A percentile compares a stretch with the other conserved stretches of the same genome.
Evolutionary conservation across 2,888 invertebrate genomes (phyloP).

Genomic region (Pristionchus maxplancki): DNA sequence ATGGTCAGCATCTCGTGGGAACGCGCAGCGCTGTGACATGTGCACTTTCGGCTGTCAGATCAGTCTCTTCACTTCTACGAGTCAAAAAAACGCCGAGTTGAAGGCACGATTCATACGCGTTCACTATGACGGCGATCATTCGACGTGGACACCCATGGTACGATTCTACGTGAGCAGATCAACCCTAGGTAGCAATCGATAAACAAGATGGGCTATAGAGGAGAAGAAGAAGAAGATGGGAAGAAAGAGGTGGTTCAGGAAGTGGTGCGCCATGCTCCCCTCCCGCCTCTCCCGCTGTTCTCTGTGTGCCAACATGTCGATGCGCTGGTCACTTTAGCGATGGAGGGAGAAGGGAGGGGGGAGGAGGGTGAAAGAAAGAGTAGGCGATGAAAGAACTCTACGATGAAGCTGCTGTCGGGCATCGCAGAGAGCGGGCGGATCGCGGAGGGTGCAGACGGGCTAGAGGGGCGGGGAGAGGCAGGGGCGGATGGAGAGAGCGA

Average conservation of each 20-base stretch:
- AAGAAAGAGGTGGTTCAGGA: not conserved
- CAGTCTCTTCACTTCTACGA: not conserved
- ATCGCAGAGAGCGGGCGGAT: not conserved
- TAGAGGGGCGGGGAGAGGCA: not conserved
- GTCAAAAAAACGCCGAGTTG: too few species aligned
- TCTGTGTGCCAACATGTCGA: slow-evolving; percentile 29
- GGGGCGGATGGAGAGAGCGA: not conserved
- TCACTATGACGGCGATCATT: too few species aligned
- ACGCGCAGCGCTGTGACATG: not conserved
- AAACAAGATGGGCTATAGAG: too few species aligned
- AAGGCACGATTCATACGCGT: too few species aligned
- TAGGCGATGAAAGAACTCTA: not conserved
- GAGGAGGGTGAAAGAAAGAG: not conserved
- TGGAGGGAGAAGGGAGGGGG: not conserved
- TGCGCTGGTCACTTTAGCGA: slow-evolving; percentile 24
- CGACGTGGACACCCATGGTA: too few species aligned
- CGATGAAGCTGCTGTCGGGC: not conserved
- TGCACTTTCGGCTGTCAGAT: not conserved
- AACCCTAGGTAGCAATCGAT: too few species aligned
- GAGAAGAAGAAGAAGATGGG: not conserved
- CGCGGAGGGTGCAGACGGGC: not conserved
- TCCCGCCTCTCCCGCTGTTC: not conserved
- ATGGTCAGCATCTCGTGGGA: not conserved
- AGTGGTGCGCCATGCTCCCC: not conserved
- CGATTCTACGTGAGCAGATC: too few species aligned